Base-by-base conservation (phyloP, 2,113 vertebrate genomes). In the Xenus cinereus region DNA sequence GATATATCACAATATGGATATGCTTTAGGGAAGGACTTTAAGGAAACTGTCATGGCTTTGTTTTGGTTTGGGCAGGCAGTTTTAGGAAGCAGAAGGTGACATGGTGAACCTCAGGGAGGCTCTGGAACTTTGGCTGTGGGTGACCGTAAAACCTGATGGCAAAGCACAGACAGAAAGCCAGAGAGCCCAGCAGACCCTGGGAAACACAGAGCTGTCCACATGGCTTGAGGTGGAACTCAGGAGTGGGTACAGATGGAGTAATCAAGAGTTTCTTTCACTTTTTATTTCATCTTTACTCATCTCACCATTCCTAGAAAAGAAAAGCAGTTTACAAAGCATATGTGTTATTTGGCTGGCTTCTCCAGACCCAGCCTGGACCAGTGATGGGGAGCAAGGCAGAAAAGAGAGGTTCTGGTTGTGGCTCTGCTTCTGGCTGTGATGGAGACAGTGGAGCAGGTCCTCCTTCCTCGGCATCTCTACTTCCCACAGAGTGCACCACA, bases 31-130 rank as follows among this genome's bases (percentile, higher is more conserved):
- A 93, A 75, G 33, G 69, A 27, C 24, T 77, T 63, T 67, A 73
- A 83, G 62, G 48, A 88, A 66, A 7, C 3, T 62, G 1, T 1
- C 3, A 0, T 10, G 20, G 20, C 5, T 12, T 67, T 48, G 10
- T 5, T 56, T 53, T n/a, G 8, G 6, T 41, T 43, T 71, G 22
- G 33, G 14, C 7, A 50, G 78, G 30, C 1, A 51, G 73, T 84
- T 56, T 22, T 16, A 75, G 35, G 51, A 91, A 66, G 9, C 62
- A n/a, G 68, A 51, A 67, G 27, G 24, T 1, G 3, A 3, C 0
- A 1, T 33, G 24, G 10, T 37, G 45, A 84, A 50, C 8, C 12
- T 39, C 39, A 59, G 59, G 56, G 19, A 33, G 54, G 16, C 2
- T 90, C 43, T 85, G 39, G 41, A 71, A 14, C 19, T 86, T 56